Conservation (phyloP, 2,888 invertebrate species). For the Spisula subtruncata region DNA sequence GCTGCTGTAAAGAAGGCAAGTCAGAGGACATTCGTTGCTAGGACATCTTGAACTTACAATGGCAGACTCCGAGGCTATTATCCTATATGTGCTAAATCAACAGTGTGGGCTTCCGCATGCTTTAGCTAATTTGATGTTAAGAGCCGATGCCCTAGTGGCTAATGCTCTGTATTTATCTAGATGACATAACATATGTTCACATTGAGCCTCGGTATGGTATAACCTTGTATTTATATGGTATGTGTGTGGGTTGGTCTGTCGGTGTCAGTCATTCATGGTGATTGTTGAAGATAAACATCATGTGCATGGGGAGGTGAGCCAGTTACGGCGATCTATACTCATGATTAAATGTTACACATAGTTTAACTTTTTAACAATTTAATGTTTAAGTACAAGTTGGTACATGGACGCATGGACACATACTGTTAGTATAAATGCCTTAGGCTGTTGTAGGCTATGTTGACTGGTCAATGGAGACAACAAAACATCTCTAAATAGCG, state of each 20-base stretch:
- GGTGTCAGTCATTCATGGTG: neutral
- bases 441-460: no score
- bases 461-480: neutral
- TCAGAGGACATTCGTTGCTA: no score
- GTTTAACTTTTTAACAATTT: slow-evolving; percentile 6
- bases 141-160: no score
- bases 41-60: no score
- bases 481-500: neutral
- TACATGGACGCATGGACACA: neutral
- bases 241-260: neutral
- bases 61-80: no score
- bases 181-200: no score
- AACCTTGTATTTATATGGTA: neutral
- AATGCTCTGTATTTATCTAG: no score
- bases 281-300: slow-evolving; percentile 4
- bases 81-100: no score
- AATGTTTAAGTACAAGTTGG: neutral
- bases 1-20: no score
- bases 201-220: no score
- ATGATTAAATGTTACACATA: slow-evolving; percentile 23
- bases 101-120: no score
- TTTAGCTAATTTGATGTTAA: no score
- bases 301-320: neutral
- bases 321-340: neutral
- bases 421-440: neutral